These are phyloP conservation scores for Melolontha melolontha DNA, from an alignment of 2,888 invertebrate genomes.

Conservation along the genomic window DNA sequence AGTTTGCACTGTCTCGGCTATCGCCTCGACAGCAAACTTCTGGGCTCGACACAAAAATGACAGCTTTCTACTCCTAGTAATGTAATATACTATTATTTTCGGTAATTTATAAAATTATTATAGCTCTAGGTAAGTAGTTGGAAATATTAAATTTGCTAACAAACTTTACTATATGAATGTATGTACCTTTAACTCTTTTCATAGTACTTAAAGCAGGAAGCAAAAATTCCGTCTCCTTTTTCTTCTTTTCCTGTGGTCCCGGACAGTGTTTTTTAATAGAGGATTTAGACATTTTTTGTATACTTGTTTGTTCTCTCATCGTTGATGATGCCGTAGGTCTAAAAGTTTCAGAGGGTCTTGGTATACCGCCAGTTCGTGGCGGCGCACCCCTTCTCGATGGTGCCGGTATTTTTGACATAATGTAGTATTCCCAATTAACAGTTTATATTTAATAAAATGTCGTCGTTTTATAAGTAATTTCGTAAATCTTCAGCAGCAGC, in stretches of 20 bases:
- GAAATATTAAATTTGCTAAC: no score
- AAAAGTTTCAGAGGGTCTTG: slow-evolving; percentile 30
- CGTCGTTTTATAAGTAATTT: not conserved
- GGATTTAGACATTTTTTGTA: slow-evolving; percentile 13
- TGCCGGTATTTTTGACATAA: slow-evolving; percentile 34
- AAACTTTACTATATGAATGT: not conserved
- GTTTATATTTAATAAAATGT: not conserved
- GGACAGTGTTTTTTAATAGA: not conserved
- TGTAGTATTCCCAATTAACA: slow-evolving; percentile 1
- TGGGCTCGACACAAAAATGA: no score
- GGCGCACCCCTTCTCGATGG: slow-evolving; percentile 28
- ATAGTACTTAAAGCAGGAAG: slow-evolving; percentile 37
- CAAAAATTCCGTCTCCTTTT: slow-evolving; percentile 15
- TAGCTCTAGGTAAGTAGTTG: no score
- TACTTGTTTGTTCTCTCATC: not conserved
- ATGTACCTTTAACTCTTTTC: slow-evolving; percentile 15
- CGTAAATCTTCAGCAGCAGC: slow-evolving; percentile 21
- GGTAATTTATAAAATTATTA: no score
- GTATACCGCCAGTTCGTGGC: slow-evolving; percentile 35
- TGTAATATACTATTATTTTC: no score
- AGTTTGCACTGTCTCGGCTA: no score
- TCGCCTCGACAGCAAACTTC: no score
- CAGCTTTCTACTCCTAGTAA: no score
- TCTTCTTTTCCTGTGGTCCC: slow-evolving; percentile 21
- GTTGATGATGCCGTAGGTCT: slow-evolving; percentile 5